Evolutionary conservation across 2,888 invertebrate species (phyloP).

Genomic region (Ochropacha duplaris): DNA sequence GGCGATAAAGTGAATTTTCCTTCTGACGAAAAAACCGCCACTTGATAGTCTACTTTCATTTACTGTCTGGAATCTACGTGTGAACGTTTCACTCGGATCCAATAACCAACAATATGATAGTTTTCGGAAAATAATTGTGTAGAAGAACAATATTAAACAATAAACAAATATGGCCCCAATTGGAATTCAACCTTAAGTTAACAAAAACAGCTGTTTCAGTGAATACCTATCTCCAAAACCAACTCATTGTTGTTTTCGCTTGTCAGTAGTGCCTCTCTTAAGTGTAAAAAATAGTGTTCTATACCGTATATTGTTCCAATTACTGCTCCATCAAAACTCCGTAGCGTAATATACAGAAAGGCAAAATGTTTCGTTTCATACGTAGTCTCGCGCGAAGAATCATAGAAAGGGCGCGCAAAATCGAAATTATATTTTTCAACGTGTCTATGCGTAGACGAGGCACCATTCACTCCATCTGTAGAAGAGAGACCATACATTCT

Average conservation of each 20-base stretch:
- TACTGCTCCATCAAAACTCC: not conserved
- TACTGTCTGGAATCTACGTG: constrained; percentile 1
- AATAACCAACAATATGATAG: constrained; percentile 19
- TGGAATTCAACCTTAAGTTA: constrained; percentile 51
- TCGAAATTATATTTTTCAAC: constrained; percentile 58
- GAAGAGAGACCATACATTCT: constrained; percentile 55
- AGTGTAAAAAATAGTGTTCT: not conserved
- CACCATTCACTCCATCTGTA: constrained; percentile 25
- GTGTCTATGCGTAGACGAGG: constrained; percentile 51
- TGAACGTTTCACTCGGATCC: constrained; percentile 14
- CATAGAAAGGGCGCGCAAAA: constrained; percentile 53
- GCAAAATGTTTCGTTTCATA: constrained; percentile 57
- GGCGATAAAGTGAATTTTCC: constrained; percentile 38
- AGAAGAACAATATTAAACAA: constrained; percentile 6
- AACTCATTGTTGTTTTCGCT: not conserved
- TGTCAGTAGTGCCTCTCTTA: not conserved
- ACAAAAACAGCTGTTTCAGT: constrained; percentile 9
- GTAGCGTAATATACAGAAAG: not conserved
- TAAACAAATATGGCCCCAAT: constrained; percentile 40
- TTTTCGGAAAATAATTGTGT: constrained; percentile 22
- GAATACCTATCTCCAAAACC: constrained; percentile 2
- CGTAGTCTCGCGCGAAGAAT: constrained; percentile 53
- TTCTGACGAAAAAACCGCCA: constrained; percentile 26
- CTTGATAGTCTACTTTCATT: constrained; percentile 25
- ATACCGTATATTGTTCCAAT: not conserved